Conservation (phyloP, 2,888 invertebrate species). For the Stictocephala bisonia region DNA sequence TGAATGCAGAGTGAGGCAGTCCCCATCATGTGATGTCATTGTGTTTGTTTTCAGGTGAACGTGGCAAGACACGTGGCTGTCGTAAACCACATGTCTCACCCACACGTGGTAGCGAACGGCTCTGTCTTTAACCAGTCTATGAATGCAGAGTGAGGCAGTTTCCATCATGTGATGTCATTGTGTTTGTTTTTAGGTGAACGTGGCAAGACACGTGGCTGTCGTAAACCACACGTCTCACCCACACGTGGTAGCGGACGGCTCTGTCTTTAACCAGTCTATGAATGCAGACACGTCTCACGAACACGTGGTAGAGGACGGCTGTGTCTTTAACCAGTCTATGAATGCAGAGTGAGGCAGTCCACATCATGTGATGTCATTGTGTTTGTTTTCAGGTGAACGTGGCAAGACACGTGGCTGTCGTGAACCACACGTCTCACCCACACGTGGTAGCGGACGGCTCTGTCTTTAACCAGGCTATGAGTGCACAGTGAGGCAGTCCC, state of each 20-base stretch:
- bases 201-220: constrained; percentile 74
- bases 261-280: constrained; percentile 86
- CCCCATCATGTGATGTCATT: too few relatives aligned
- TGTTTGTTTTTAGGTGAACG: constrained; percentile 68
- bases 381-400: constrained; percentile 72
- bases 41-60: constrained; percentile 70
- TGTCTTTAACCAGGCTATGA: constrained; percentile 86
- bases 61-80: constrained; percentile 74
- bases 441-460: constrained; percentile 81
- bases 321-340: constrained; percentile 86
- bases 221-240: constrained; percentile 90
- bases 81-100: constrained; percentile 87
- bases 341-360: too few relatives aligned
- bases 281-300: constrained; percentile 75
- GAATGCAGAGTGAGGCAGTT: too few relatives aligned
- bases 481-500: too few relatives aligned
- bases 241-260: constrained; percentile 80
- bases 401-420: constrained; percentile 73
- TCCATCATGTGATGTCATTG: too few relatives aligned
- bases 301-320: constrained; percentile 75
- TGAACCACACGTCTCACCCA: constrained; percentile 89
- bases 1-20: too few relatives aligned
- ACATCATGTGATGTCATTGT: too few relatives aligned
- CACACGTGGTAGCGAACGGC: constrained; percentile 81
- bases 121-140: constrained; percentile 87